Conservation (phyloP, 2,113 vertebrate genomes). For the Lophotis ruficrista region DNA sequence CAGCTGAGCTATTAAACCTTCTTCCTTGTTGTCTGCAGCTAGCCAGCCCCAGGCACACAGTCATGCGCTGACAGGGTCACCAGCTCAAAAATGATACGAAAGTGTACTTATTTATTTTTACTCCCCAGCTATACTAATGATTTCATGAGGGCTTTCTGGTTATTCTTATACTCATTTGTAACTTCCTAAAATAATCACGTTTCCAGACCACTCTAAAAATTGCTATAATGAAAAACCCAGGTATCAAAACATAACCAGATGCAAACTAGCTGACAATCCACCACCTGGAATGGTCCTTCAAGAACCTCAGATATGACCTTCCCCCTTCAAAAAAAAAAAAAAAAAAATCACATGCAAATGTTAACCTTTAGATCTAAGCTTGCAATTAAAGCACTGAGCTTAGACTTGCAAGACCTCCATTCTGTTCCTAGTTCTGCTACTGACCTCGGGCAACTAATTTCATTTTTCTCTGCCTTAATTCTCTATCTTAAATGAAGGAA, state of each 20-base stretch:
- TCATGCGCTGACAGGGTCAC: background rate
- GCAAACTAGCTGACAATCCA: background rate
- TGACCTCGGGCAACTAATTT: background rate
- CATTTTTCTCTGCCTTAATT: background rate
- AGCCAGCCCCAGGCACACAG: background rate
- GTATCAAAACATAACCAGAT: background rate
- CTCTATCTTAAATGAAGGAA: background rate
- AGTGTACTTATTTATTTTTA: background rate
- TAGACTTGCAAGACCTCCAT: background rate
- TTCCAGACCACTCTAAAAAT: background rate
- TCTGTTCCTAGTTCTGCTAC: background rate
- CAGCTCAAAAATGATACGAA: background rate
- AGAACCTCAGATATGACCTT: background rate
- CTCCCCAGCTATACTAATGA: background rate
- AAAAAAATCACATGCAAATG: background rate
- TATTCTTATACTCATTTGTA: background rate
- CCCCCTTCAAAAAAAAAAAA: too few relatives aligned
- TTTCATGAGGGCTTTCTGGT: background rate
- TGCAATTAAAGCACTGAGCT: background rate
- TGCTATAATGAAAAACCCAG: background rate
- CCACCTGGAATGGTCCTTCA: background rate
- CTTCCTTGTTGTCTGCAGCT: background rate
- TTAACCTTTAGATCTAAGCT: background rate
- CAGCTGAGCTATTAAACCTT: background rate
- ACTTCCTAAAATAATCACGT: background rate